A percentile compares a stretch with the other conserved stretches of the same genome.
Evolutionary conservation across 2,113 vertebrate genomes (phyloP).

Genomic region (Etia nguti): DNA sequence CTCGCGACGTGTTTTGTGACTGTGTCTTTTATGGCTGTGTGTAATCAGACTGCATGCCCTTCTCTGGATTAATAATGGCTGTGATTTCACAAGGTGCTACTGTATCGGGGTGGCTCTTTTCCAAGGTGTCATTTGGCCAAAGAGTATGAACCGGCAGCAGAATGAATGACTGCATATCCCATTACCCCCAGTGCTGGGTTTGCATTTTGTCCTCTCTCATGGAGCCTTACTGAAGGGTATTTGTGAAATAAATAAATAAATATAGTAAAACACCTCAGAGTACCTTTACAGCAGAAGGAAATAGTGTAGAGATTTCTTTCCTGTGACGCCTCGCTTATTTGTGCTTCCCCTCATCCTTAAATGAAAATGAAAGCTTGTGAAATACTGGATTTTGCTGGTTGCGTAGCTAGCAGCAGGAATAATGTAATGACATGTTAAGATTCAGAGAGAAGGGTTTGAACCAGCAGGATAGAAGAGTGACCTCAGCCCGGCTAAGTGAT

Average conservation of each 20-base stretch:
- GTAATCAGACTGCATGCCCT: conserved; percentile 57
- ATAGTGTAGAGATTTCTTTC: conserved; percentile 8
- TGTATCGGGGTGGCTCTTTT: conserved; percentile 47
- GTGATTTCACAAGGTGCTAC: conserved; percentile 56
- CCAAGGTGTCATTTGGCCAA: conserved; percentile 64
- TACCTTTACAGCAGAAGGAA: conserved; percentile 20
- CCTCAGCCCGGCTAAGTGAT: conserved; percentile 62
- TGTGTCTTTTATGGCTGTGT: conserved; percentile 36
- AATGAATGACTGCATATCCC: conserved; percentile 69
- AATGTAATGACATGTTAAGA: conserved; percentile 59
- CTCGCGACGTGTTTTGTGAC: conserved; percentile 14
- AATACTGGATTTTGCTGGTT: conserved; percentile 23
- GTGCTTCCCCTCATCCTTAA: conserved; percentile 9
- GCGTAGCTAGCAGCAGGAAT: conserved; percentile 34
- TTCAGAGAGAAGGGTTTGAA: conserved; percentile 28
- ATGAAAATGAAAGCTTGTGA: conserved; percentile 24
- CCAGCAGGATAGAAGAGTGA: conserved; percentile 49
- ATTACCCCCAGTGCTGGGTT: conserved; percentile 62
- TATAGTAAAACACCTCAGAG: not conserved
- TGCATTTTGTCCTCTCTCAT: conserved; percentile 57
- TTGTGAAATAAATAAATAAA: not conserved
- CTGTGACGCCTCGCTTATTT: conserved; percentile 15
- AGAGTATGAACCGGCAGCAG: conserved; percentile 57
- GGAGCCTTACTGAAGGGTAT: conserved; percentile 47
- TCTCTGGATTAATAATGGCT: conserved; percentile 57